Base-by-base conservation (phyloP, 2,797 vertebrate species). In the Myotis myotis region DNA sequence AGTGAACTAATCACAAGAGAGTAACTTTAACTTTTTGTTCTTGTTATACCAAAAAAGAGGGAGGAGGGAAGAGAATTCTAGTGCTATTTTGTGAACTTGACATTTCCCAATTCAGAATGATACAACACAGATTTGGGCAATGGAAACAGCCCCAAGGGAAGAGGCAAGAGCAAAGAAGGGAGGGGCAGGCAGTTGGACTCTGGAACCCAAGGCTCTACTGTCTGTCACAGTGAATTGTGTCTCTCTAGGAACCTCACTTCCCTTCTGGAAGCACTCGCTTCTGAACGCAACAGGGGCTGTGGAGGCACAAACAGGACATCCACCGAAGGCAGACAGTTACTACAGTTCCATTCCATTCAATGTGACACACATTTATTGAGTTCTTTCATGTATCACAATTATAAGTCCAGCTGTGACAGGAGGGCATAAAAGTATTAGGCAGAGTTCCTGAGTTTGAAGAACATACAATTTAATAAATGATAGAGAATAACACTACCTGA, bases 61-160 rank as follows among this genome's bases (percentile, higher is more conserved):
- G 41, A 20, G 47, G 86, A 76, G 30, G 33, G 57, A 85, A 87
- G 53, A n/a, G 36, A 89, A 86, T 62, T 88, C 49, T 25, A 87
- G 41, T 25, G 62, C 33, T 51, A 5, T 49, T 89, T 22, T 11
- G 20, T 41, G 74, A n/a, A 55, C 22, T 0, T 41, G 47, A 60
- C 41, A 74, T 49, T 89, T 91, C 87, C 53, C 41, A n/a, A 85
- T 78, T 95, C 78, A 62, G 89, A 74, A 22, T 51, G 66, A n/a
- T 22, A 60, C 15, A 49, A 1, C 9, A n/a, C 33, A 36, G 74
- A 33, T 25, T 44, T 60, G 22, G 22, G 51, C 19, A 84, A 57
- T 22, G 28, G 49, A 49, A 49, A n/a, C 22, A 55, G 38, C 23
- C 13, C 10, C 51, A 49, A 72, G 38, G 28, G 36, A 62, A 86